Evolutionary conservation across 2,888 invertebrate species (phyloP), one percentile per base, ranked within the genome.

Genomic region (Coremacera marginata): DNA sequence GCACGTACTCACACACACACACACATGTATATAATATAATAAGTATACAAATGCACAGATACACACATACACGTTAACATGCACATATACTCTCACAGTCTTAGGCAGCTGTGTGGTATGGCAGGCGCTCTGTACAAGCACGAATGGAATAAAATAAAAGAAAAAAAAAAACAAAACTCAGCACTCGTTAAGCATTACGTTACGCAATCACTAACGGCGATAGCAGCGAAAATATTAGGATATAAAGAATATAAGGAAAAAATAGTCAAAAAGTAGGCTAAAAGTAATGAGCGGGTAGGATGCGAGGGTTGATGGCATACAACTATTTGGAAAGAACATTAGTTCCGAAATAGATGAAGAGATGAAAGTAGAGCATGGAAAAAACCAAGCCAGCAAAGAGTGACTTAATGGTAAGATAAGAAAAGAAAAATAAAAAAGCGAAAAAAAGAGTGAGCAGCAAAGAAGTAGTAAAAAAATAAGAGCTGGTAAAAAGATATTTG

Each of bases 131-230:
- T 19, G 44, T 67, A 34, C 8, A 60, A 22, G 8, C 19, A 60
- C 25, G 27, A 63, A 14, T n/a, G n/a, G 63, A 22, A 70, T 44
- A 19, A 70, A 49, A 70, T 51, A 75, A 52, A 63, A 72, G 51
- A 60, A 22, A 27, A 57, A 52, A 1, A 14, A 62, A 9, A 60
- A 51, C 55, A 62, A 0, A 5, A 73, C 31, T 14, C 67, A 55
- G 31, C 34, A 67, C 74, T 65, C 74, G 74, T 74, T 65, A 67
- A 65, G 51, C 74, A 55, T 74, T 55, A 67, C 65, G 65, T 74
- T 74, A 74, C 74, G 74, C 74, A 74, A 74, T 74, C 74, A 74
- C 67, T 19, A 74, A 49, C 65, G 34, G 55, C 65, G 37, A 67
- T 74, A 67, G 16, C 37, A 52, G 65, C 65, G 27, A 72, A 72